Evolutionary conservation across 2,113 vertebrate genomes (phyloP).

Genomic region (Xenus cinereus): DNA sequence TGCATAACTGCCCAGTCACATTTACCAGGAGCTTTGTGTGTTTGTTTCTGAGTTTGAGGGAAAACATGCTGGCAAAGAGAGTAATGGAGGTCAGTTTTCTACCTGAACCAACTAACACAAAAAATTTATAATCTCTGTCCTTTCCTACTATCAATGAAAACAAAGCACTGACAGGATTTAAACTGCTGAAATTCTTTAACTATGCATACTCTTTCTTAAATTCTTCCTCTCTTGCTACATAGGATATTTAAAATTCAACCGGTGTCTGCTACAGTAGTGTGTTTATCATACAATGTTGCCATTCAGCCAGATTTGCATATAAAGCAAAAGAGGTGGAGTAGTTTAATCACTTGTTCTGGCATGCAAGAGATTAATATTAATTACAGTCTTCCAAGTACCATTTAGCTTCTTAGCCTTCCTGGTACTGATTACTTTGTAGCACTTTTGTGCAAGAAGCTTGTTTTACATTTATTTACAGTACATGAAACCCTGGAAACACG

Average conservation of each 20-base stretch:
- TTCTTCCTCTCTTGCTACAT: background rate
- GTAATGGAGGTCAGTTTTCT: background rate
- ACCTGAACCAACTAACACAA: background rate
- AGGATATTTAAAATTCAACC: background rate
- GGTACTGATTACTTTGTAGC: background rate
- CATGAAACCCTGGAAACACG: background rate
- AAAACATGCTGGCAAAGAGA: background rate
- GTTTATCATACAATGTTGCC: background rate
- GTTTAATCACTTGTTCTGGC: slow-evolving; percentile 23
- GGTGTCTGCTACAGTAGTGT: background rate
- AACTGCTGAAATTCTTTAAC: background rate
- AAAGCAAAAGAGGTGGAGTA: background rate
- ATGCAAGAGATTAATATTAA: slow-evolving; percentile 47
- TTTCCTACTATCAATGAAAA: background rate
- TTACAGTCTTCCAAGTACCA: background rate
- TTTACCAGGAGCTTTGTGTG: background rate
- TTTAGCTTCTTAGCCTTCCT: background rate
- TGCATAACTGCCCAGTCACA: background rate
- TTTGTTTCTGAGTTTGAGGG: background rate
- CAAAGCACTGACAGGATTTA: background rate
- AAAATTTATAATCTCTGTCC: background rate
- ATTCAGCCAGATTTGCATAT: background rate
- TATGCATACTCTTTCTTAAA: background rate
- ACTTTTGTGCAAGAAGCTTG: background rate
- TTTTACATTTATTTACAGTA: slow-evolving; percentile 37